Evolutionary conservation across 2,888 invertebrate species (phyloP).

Genomic region (Eilema sororculum): DNA sequence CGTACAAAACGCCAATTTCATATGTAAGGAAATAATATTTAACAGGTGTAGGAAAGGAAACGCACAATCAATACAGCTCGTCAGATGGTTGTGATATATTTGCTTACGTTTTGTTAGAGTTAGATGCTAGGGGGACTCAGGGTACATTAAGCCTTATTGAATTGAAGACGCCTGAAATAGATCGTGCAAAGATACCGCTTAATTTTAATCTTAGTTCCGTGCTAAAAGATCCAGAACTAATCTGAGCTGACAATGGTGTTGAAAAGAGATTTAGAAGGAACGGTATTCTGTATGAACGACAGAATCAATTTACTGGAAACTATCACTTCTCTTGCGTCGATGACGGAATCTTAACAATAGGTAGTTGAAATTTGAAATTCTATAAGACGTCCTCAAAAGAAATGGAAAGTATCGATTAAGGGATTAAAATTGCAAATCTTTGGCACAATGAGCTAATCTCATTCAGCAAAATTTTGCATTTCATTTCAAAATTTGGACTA

Average conservation of each 20-base stretch:
- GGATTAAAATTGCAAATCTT: too few species aligned
- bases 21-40: too few species aligned
- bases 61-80: not conserved
- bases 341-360: not conserved
- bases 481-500: too few species aligned
- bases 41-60: not conserved
- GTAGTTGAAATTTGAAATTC: not conserved
- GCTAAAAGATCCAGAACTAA: constrained; percentile 26
- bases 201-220: not conserved
- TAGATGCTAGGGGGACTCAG: too few species aligned
- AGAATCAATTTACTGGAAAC: constrained; percentile 11
- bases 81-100: not conserved
- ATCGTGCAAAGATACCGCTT: not conserved
- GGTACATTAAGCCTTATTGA: too few species aligned
- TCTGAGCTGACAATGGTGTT: constrained; percentile 35
- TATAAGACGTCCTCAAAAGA: too few species aligned
- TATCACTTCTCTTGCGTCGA: not conserved
- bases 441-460: too few species aligned
- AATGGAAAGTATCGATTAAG: too few species aligned
- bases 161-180: not conserved
- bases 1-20: too few species aligned
- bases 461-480: too few species aligned
- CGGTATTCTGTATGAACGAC: constrained; percentile 1
- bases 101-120: not conserved
- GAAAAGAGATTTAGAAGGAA: constrained; percentile 10